These are phyloP conservation scores for Micromesistius poutassou DNA, from an alignment of 2,797 vertebrate genomes.

Conservation along the genomic window DNA sequence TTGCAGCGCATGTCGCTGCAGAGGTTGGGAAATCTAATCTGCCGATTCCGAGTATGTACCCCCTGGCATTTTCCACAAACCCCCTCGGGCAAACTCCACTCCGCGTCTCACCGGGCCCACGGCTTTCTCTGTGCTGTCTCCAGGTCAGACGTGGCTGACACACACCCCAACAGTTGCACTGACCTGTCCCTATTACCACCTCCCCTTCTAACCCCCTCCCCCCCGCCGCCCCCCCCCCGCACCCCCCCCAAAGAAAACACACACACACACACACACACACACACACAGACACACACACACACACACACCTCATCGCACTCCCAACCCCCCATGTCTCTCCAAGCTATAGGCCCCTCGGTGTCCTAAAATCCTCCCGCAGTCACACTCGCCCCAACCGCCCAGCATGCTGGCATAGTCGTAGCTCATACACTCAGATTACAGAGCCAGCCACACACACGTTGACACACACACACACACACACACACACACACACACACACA, in stretches of 20 bases:
- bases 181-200: not conserved
- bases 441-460: not conserved
- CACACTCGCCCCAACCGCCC: not conserved
- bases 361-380: not conserved
- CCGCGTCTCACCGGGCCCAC: slow-evolving; percentile 43
- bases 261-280: too few relatives aligned
- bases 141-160: slow-evolving; percentile 1
- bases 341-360: not conserved
- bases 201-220: too few relatives aligned
- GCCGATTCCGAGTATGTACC: slow-evolving; percentile 69
- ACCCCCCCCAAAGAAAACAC: too few relatives aligned
- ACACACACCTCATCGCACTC: too few relatives aligned
- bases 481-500: slow-evolving; percentile 4
- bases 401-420: not conserved
- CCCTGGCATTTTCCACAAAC: slow-evolving; percentile 36
- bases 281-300: too few relatives aligned
- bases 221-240: too few relatives aligned
- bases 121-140: slow-evolving; percentile 43
- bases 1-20: slow-evolving; percentile 63
- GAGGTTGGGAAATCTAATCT: slow-evolving; percentile 75
- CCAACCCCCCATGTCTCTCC: not conserved
- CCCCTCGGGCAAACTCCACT: slow-evolving; percentile 34
- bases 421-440: not conserved
- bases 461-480: not conserved
- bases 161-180: not conserved